Evolutionary conservation across 2,888 invertebrate species (phyloP).

Genomic region (Hirudinaria manillensis): DNA sequence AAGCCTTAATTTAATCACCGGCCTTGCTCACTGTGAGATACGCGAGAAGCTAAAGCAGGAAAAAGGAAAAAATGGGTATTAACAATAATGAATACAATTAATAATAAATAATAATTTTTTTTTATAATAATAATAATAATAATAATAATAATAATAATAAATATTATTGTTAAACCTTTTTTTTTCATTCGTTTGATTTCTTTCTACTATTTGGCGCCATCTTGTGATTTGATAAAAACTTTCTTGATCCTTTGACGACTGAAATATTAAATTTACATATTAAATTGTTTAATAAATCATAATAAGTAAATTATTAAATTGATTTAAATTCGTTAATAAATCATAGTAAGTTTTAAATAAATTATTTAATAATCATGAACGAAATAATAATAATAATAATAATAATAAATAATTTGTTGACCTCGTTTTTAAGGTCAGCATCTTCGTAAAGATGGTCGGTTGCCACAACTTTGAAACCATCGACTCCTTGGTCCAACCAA

Average conservation of each 20-base stretch:
- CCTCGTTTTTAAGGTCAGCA: constrained; percentile 40
- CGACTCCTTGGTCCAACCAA: constrained; percentile 40
- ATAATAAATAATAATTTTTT: too few species aligned
- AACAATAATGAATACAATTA: too few species aligned
- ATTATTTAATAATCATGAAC: not conserved
- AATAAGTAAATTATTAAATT: too few species aligned
- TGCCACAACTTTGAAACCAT: constrained; percentile 42
- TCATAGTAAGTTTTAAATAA: not conserved
- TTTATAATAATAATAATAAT: too few species aligned
- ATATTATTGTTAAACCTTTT: not conserved
- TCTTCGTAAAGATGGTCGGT: constrained; percentile 47
- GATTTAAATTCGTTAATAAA: too few species aligned
- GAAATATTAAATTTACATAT: constrained; percentile 22
- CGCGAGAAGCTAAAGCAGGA: too few species aligned
- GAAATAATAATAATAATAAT: not conserved
- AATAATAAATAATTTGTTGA: not conserved
- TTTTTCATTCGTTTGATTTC: not conserved
- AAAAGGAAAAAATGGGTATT: too few species aligned
- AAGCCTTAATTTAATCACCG: too few species aligned
- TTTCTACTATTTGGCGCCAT: constrained; percentile 32
- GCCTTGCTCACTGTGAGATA: too few species aligned
- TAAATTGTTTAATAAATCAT: not conserved
- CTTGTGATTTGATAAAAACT: constrained; percentile 34
- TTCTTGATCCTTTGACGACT: constrained; percentile 35
- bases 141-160: not conserved